Conservation (phyloP, 2,797 vertebrate genomes). For the Alauda arvensis region DNA sequence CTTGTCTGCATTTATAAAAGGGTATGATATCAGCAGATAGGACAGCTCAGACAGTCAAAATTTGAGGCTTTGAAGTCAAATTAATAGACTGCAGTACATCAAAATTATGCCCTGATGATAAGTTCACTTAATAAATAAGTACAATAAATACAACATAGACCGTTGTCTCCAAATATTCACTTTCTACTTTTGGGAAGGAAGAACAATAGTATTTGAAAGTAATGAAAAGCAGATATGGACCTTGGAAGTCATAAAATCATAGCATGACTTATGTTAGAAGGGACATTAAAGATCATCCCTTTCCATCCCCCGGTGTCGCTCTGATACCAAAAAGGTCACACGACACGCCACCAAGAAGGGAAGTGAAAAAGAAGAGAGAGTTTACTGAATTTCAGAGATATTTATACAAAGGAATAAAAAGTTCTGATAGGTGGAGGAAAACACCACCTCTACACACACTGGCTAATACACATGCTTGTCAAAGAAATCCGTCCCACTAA, state of each 20-base stretch:
- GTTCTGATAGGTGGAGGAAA: too few relatives aligned
- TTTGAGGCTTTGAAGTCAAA: not conserved
- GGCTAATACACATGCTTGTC: too few relatives aligned
- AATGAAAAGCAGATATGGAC: not conserved
- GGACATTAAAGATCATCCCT: too few relatives aligned
- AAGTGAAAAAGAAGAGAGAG: too few relatives aligned
- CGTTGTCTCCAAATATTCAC: not conserved
- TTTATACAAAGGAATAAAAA: too few relatives aligned
- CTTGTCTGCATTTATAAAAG: not conserved
- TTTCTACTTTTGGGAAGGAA: not conserved
- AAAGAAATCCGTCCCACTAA: too few relatives aligned
- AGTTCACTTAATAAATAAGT: not conserved
- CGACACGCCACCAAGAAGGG: too few relatives aligned
- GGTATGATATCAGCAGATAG: not conserved
- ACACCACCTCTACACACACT: too few relatives aligned
- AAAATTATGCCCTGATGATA: not conserved
- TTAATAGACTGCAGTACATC: too few relatives aligned
- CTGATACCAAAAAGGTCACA: too few relatives aligned
- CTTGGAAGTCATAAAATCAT: not conserved
- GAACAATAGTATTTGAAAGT: not conserved
- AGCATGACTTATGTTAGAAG: rapidly evolving
- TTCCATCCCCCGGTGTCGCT: not conserved
- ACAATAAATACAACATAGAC: not conserved
- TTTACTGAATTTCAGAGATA: too few relatives aligned
- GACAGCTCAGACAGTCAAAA: not conserved